These are phyloP conservation scores for Lordiphosa clarofinis DNA, from an alignment of 1,140 invertebrate species.

Conservation along the genomic window DNA sequence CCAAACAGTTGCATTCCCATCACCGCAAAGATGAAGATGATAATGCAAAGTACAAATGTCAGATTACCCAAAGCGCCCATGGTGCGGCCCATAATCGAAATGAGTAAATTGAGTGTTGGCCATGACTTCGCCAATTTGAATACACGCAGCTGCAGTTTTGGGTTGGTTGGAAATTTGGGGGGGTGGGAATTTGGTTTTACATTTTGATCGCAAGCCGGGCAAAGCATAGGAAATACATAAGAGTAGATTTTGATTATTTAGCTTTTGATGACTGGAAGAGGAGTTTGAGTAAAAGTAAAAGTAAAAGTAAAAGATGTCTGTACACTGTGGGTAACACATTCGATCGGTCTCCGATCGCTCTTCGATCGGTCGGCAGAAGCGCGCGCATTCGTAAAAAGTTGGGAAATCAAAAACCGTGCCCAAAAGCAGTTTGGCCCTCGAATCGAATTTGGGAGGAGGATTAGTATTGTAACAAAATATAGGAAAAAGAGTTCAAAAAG, in stretches of 20 bases:
- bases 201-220: conserved; percentile 70
- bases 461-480: too few species aligned
- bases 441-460: conserved; percentile 8
- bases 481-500: conserved; percentile 13
- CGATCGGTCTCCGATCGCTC: too few species aligned
- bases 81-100: conserved; percentile 97
- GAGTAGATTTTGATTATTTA: conserved; percentile 20
- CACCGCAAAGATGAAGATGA: conserved; percentile 98
- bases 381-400: conserved; percentile 31
- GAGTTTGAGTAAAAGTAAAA: too few species aligned
- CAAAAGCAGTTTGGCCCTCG: conserved; percentile 44
- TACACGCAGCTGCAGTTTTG: conserved; percentile 90
- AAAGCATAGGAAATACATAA: conserved; percentile 76
- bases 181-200: conserved; percentile 13
- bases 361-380: conserved; percentile 20
- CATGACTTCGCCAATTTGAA: conserved; percentile 99
- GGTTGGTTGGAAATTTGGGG: conserved; percentile 24
- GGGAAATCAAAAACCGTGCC: conserved; percentile 56
- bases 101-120: conserved; percentile 97
- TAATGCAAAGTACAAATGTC: conserved; percentile 96
- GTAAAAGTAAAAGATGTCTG: too few species aligned
- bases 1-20: conserved; percentile 99
- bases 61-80: conserved; percentile 97
- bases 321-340: conserved; percentile 8
- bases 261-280: too few species aligned